Evolutionary conservation across 2,888 invertebrate species (phyloP), one percentile per base, ranked within the genome.

Genomic region (Athripsodes cinereus): DNA sequence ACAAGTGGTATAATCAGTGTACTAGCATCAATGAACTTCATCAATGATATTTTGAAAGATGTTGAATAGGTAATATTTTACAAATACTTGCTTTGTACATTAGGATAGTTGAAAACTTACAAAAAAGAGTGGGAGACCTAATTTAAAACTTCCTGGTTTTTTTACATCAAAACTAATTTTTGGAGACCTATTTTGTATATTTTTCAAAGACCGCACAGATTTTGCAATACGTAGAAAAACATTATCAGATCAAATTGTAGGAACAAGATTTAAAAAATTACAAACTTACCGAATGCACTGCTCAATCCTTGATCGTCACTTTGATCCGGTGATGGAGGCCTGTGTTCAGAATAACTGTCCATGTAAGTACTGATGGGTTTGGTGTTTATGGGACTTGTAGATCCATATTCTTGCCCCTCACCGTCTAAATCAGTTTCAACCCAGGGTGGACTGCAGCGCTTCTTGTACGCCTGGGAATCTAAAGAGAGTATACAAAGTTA

Each of bases 391-490:
- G 0, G 71, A 44, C 44, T 59, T 44, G 19, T 35, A 31, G 83
- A 73, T 2, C 84, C 86, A 65, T 86, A 87, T 69, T 93, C 92
- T 53, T 85, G 78, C 59, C 84, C 81, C 68, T 90, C 87, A 0
- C 90, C 40, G 71, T 95, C 95, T 22, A 96, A 74, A 73, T 96
- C 95, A 0, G 95, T 95, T 74, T 95, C 94, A 56, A 90, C 81
- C 90, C 95, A 94, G 0, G 86, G 83, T 1, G 87, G 86, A 50
- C 81, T 84, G 18, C 83, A 80, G 55, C 81, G 79, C 66, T 82
- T 83, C 67, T 83, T 84, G 31, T 50, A 35, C 18, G 73, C 70
- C 55, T 73, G 69, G 21, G 59, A 54, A 35, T 53, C 55, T 44
- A 55, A 18, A 21, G 31, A 26, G 18, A 26, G 13, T 40, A 53